Conservation (phyloP, 2,113 vertebrate species). For the Takifugu bimaculatus region DNA sequence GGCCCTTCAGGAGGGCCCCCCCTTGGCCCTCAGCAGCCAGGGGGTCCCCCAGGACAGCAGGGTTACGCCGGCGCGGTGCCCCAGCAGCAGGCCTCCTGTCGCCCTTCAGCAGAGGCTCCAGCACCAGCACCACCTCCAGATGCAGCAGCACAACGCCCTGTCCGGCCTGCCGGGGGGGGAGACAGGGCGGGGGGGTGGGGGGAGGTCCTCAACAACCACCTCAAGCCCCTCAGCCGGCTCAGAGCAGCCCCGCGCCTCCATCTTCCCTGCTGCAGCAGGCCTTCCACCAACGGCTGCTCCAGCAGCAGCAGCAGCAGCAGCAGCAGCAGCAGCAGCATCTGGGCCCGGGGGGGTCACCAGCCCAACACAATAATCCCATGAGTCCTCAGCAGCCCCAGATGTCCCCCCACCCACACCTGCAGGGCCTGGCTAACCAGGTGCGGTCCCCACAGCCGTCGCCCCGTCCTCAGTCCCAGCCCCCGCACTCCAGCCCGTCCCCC, state of each 20-base stretch:
- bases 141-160: constrained; percentile 72
- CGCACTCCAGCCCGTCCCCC: constrained; percentile 95
- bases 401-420: constrained; percentile 85
- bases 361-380: constrained; percentile 84
- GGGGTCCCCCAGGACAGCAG: constrained; percentile 82
- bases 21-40: constrained; percentile 55
- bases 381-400: constrained; percentile 91
- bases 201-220: constrained; percentile 82
- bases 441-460: constrained; percentile 95
- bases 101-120: constrained; percentile 73
- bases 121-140: constrained; percentile 70
- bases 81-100: constrained; percentile 74
- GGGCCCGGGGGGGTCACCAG: constrained; percentile 77
- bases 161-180: constrained; percentile 60
- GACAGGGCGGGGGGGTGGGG: constrained; percentile 66
- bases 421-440: constrained; percentile 91
- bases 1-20: constrained; percentile 76
- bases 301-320: constrained; percentile 71
- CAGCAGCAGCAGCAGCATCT: constrained; percentile 73
- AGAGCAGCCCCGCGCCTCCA: constrained; percentile 55
- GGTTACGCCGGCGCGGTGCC: constrained; percentile 70
- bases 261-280: constrained; percentile 80
- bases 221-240: constrained; percentile 74
- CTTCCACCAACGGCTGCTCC: constrained; percentile 86
- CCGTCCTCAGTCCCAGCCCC: constrained; percentile 90